phyloP scores from a whole-genome alignment of 2,797 vertebrate species.

The Argya squamiceps region DNA sequence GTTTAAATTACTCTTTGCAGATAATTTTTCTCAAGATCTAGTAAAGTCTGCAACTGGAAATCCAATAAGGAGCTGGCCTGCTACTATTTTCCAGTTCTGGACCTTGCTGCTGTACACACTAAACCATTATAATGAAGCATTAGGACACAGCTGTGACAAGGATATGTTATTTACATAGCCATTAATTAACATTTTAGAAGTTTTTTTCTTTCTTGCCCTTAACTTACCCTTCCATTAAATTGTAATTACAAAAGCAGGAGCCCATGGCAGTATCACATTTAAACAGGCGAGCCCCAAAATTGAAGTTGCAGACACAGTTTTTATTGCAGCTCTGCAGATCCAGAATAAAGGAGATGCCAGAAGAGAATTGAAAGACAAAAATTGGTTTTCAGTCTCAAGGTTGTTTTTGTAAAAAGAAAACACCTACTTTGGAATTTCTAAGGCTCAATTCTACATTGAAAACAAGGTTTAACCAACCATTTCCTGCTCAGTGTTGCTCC shows the following conservation, averaged over 20 bases:
- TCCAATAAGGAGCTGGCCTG: not conserved
- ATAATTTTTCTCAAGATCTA: not conserved
- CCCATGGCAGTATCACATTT: not conserved
- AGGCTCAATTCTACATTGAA: not conserved
- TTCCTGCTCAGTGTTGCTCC: not conserved
- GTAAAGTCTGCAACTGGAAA: not conserved
- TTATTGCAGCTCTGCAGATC: not conserved
- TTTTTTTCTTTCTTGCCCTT: not conserved
- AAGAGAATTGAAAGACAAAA: not conserved
- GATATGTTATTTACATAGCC: not conserved
- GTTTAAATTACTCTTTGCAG: not conserved
- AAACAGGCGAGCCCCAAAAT: not conserved
- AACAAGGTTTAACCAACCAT: slow-evolving; percentile 1
- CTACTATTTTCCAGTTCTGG: not conserved
- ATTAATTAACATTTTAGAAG: not conserved
- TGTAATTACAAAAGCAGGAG: not conserved
- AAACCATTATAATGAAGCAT: not conserved
- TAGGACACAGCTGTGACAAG: not conserved
- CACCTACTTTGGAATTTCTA: not conserved
- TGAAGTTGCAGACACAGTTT: not conserved
- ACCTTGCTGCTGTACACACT: not conserved
- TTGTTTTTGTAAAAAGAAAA: not conserved
- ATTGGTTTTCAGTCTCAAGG: not conserved
- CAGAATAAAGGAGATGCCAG: not conserved
- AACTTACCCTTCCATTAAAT: not conserved